Conservation (phyloP, 1,140 invertebrate genomes). For the Cardiocondyla obscurior region DNA sequence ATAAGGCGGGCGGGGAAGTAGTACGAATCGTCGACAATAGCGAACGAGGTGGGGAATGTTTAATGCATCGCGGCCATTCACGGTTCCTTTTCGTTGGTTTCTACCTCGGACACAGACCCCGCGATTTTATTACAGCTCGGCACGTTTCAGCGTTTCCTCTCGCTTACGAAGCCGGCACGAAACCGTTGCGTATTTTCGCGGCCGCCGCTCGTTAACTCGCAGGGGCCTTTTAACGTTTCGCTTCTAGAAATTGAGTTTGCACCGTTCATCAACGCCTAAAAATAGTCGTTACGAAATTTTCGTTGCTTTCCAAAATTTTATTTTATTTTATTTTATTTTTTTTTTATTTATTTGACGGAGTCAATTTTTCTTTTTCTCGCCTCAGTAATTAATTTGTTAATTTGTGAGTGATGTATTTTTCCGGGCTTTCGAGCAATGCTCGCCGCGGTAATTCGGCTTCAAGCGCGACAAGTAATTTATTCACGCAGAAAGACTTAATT, state of each 20-base stretch:
- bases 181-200: neutral
- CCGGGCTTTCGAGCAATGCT: neutral
- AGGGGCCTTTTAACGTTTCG: slow-evolving; percentile 13
- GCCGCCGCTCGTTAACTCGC: neutral
- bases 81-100: slow-evolving; percentile 37
- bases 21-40: slow-evolving; percentile 7
- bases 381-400: neutral
- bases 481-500: slow-evolving; percentile 41
- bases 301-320: too few relatives aligned
- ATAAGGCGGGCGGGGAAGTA: neutral
- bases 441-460: neutral
- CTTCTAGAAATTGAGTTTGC: slow-evolving; percentile 30
- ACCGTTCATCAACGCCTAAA: neutral
- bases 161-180: neutral
- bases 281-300: neutral
- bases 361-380: neutral
- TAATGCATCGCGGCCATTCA: slow-evolving; percentile 30
- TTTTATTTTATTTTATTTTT: neutral
- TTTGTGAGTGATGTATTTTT: neutral
- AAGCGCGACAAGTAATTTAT: slow-evolving; percentile 38
- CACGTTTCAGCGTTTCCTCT: slow-evolving; percentile 41
- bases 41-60: slow-evolving; percentile 29
- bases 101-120: neutral
- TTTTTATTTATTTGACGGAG: too few relatives aligned
- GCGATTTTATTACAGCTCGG: slow-evolving; percentile 39